Evolutionary conservation across 1,140 invertebrate genomes (phyloP).

Genomic region (Calycopis cecrops): DNA sequence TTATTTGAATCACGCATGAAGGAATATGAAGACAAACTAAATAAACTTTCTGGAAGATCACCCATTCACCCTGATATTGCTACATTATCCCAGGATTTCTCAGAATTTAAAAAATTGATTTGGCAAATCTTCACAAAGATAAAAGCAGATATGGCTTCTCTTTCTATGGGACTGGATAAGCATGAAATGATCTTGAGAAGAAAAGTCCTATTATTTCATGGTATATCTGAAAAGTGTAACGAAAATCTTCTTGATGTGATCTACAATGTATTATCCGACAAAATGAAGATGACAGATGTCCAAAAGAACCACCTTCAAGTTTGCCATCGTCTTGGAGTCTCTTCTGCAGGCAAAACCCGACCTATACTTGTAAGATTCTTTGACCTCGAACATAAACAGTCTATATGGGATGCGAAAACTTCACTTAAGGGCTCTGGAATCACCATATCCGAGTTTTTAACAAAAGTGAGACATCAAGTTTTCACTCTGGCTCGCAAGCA

Average conservation of each 20-base stretch:
- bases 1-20: too few relatives aligned
- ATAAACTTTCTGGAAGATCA: too few relatives aligned
- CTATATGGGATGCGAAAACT: not conserved
- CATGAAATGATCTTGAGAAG: constrained; percentile 11
- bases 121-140: not conserved
- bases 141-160: not conserved
- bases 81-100: not conserved
- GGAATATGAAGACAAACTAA: too few relatives aligned
- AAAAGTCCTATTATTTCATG: constrained; percentile 12
- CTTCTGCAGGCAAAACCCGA: not conserved
- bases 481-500: constrained; percentile 9
- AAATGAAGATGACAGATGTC: not conserved
- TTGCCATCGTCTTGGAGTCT: not conserved
- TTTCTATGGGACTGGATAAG: constrained; percentile 4
- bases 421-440: not conserved
- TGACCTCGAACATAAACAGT: not conserved
- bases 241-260: constrained; percentile 9
- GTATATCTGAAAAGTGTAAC: not conserved
- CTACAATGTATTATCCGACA: not conserved
- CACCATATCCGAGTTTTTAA: not conserved
- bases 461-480: not conserved
- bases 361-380: not conserved
- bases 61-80: not conserved
- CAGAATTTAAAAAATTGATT: not conserved
- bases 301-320: not conserved